Base-by-base conservation (phyloP, 2,888 invertebrate genomes). In the Ectropis crepuscularia region DNA sequence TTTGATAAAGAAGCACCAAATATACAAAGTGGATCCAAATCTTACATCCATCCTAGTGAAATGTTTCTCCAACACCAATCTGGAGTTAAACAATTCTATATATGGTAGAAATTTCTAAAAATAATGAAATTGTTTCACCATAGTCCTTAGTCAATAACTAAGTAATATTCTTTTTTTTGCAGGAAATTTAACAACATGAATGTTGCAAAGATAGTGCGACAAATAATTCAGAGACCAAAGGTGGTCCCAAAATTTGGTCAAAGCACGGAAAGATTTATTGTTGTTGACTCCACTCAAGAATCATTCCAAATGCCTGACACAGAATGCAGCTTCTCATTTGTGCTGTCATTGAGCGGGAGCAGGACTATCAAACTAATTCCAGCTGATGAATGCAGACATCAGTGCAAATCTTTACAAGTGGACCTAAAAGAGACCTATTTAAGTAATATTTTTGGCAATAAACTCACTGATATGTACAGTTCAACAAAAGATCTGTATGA, bases 161-260 rank as follows among this genome's bases (percentile, higher is more conserved):
- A 51, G 9, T 12, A 12, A 9, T 39, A 39, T 5, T 5, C 39
- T 9, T 42, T 28, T 42, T 51, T 51, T 86, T 88, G 63, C 71
- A 96, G 96, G 97, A 95, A 96, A 83, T 94, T 97, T 55, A 97
- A 96, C 84, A 95, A 95, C 65, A 96, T 97, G 94, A 92, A 94
- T 77, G 94, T 95, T 39, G 96, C 96, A 51, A 94, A 96, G 79
- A 79, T 95, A 53, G 78, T 98, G 9, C 93, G 98, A 11, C 94
- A 95, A 78, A 77, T 96, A 47, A 97, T 98, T 82, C 95, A 95
- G 2, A 94, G 96, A 71, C 96, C 97, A 0, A 85, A 89, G 66
- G 95, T 95, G 74, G 94, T 96, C 43, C 95, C 95, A 43, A 95
- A 95, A 85, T 95, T 95, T 86, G 96, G 96, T 6, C 95, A 96